These are phyloP conservation scores for Drosophila algonquin DNA, from an alignment of 2,888 invertebrate genomes.

Conservation along the genomic window DNA sequence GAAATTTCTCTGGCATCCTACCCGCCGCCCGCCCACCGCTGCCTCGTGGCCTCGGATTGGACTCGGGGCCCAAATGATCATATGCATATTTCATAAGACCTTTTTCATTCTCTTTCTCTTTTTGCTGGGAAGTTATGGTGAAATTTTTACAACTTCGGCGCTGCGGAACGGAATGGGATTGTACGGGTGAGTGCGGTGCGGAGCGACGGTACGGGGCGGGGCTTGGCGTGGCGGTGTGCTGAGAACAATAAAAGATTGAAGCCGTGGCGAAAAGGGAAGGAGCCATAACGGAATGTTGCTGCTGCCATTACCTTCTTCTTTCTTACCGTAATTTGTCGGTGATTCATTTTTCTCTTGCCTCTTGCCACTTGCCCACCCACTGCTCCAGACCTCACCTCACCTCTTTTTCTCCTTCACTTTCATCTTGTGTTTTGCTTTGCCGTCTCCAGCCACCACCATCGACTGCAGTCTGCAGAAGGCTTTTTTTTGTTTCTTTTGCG, in stretches of 20 bases:
- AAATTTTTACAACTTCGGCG: slow-evolving; percentile 64
- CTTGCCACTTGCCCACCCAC: not conserved
- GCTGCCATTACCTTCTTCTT: slow-evolving; percentile 67
- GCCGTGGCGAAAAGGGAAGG: slow-evolving; percentile 44
- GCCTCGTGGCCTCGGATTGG: slow-evolving; percentile 4
- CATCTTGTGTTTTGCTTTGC: slow-evolving; percentile 4
- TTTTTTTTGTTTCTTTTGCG: not conserved
- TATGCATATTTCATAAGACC: slow-evolving; percentile 77
- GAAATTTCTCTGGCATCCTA: slow-evolving; percentile 40
- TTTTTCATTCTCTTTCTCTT: slow-evolving; percentile 32
- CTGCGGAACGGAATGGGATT: slow-evolving; percentile 23
- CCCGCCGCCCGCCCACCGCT: not conserved
- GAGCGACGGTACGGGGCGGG: not conserved
- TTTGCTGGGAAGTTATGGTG: slow-evolving; percentile 57
- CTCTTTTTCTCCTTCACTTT: not conserved
- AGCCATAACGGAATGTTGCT: slow-evolving; percentile 65
- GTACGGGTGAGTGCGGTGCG: slow-evolving; percentile 1
- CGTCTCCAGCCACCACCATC: not conserved
- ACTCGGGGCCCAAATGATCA: slow-evolving; percentile 66
- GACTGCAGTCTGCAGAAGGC: not conserved
- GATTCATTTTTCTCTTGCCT: slow-evolving; percentile 61
- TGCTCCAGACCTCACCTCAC: not conserved
- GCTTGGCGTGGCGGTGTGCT: slow-evolving; percentile 9
- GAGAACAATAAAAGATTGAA: slow-evolving; percentile 39
- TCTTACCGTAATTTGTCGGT: slow-evolving; percentile 74